These are phyloP conservation scores for cat (Felis catus) DNA, from an alignment of 2,113 vertebrate species.

Conservation along the genomic window DNA sequence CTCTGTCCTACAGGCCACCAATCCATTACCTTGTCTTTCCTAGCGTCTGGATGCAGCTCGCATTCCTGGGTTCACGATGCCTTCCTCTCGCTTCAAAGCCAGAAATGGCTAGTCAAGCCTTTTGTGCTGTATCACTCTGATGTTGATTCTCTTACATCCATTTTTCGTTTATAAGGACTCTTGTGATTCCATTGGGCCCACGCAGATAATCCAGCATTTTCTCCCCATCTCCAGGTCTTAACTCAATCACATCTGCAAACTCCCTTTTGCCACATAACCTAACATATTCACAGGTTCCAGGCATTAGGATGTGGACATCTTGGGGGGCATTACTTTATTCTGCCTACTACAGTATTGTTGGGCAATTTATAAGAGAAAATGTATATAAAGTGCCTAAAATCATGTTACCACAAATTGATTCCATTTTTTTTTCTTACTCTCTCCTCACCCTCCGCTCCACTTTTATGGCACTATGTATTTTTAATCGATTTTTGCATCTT, in stretches of 20 bases:
- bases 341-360: accelerated
- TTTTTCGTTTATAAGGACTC: not conserved
- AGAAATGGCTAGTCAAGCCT: accelerated
- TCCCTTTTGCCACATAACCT: not conserved
- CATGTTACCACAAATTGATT: not conserved
- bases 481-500: not conserved
- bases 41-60: not conserved
- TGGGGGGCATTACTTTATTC: not conserved
- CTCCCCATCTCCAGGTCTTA: no score
- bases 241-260: not conserved
- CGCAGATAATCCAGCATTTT: not conserved
- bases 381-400: not conserved
- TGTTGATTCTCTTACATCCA: accelerated
- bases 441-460: no score
- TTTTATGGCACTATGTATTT: not conserved
- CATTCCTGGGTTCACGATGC: accelerated
- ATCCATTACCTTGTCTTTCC: not conserved
- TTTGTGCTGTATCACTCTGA: not conserved
- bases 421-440: not conserved
- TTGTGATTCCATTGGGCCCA: not conserved
- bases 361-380: not conserved
- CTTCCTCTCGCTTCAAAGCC: not conserved
- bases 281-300: not conserved
- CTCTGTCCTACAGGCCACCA: not conserved
- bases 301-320: accelerated